A percentile compares a stretch with the other conserved stretches of the same genome.
These are phyloP conservation scores for Euura lappo DNA, from an alignment of 1,140 invertebrate genomes.

Conservation along the genomic window DNA sequence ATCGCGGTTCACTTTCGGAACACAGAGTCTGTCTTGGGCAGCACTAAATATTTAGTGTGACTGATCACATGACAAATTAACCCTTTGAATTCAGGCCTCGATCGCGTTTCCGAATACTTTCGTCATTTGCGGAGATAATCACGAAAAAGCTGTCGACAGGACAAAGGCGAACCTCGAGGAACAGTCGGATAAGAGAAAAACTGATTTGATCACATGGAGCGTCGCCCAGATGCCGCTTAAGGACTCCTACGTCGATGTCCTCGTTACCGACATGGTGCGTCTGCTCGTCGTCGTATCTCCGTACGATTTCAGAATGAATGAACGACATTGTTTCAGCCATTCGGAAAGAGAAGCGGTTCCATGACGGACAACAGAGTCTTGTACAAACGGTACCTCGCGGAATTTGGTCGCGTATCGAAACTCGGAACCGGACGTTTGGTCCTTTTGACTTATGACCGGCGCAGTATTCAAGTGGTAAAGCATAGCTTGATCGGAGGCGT, in stretches of 20 bases:
- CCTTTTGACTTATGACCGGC: conserved; percentile 65
- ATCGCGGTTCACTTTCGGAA: no score
- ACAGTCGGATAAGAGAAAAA: conserved; percentile 37
- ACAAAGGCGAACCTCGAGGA: conserved; percentile 55
- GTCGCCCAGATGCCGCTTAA: conserved; percentile 58
- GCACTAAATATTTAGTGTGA: no score
- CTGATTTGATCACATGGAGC: conserved; percentile 60
- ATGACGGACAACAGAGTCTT: conserved; percentile 59
- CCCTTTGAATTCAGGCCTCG: conserved; percentile 41
- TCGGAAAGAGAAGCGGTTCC: conserved; percentile 64
- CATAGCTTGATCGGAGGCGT: not conserved
- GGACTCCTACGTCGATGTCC: conserved; percentile 62
- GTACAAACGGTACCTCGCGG: conserved; percentile 60
- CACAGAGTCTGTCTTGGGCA: no score
- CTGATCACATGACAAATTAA: no score
- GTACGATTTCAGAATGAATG: conserved; percentile 13
- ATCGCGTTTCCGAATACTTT: conserved; percentile 53
- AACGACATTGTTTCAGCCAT: conserved; percentile 55
- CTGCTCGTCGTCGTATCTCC: conserved; percentile 1
- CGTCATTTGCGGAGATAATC: conserved; percentile 60
- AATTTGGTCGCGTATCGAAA: conserved; percentile 59
- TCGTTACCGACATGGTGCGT: conserved; percentile 67
- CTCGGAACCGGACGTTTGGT: conserved; percentile 57
- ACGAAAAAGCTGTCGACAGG: conserved; percentile 54
- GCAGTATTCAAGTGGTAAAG: conserved; percentile 49